These are phyloP conservation scores for Cryptoblepharus egeriae DNA, from an alignment of 2,797 vertebrate genomes.

Conservation along the genomic window DNA sequence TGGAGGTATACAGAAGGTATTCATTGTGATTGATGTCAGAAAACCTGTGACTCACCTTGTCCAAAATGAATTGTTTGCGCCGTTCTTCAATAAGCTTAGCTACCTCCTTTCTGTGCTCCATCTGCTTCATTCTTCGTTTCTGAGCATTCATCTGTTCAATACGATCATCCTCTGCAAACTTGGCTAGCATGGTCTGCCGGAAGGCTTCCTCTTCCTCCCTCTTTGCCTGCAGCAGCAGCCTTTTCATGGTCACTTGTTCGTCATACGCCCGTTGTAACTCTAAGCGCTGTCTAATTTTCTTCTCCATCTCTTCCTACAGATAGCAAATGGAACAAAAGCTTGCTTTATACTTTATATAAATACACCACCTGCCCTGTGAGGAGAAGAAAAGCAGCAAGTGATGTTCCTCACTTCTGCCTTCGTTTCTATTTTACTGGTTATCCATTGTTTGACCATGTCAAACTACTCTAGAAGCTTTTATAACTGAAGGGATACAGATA, in stretches of 20 bases:
- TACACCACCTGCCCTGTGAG: no score
- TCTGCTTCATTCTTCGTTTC: constrained; percentile 88
- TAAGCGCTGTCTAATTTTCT: constrained; percentile 83
- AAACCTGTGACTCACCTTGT: constrained; percentile 79
- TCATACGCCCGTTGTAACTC: constrained; percentile 83
- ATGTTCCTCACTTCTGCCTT: no score
- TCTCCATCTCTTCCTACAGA: constrained; percentile 85
- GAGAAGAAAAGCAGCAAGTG: no score
- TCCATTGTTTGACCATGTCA: no score
- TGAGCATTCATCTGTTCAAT: constrained; percentile 91
- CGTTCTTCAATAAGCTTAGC: constrained; percentile 87
- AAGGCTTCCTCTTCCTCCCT: constrained; percentile 88
- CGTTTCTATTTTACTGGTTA: no score
- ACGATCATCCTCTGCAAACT: constrained; percentile 90
- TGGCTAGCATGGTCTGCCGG: constrained; percentile 83
- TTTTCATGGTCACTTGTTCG: constrained; percentile 87
- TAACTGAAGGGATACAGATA: no score
- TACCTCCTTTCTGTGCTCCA: constrained; percentile 87
- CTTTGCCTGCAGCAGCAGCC: constrained; percentile 77
- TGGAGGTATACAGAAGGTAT: background rate
- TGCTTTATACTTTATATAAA: no score
- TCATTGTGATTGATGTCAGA: background rate
- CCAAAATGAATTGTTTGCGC: constrained; percentile 78
- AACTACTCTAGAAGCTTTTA: no score
- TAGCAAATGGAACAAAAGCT: no score